These are phyloP conservation scores for Neodiprion fabricii DNA, from an alignment of 1,140 invertebrate genomes.

Conservation along the genomic window DNA sequence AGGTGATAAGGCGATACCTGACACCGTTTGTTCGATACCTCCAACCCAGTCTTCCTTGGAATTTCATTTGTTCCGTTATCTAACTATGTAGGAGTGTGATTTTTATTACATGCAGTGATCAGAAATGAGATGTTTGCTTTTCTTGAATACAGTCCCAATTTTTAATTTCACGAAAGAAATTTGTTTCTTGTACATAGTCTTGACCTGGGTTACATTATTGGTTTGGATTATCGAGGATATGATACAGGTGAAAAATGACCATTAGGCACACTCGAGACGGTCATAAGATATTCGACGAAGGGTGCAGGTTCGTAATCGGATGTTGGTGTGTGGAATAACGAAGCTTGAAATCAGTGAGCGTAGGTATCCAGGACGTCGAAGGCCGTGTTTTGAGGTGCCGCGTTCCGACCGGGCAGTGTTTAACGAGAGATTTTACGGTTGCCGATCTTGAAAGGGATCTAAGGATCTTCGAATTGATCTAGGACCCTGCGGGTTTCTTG, in stretches of 20 bases:
- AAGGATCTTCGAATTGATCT: slow-evolving; percentile 9
- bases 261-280: neutral
- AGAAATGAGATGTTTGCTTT: too few species aligned
- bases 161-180: too few species aligned
- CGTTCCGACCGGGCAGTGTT: slow-evolving; percentile 19
- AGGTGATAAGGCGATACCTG: slow-evolving; percentile 29
- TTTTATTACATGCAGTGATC: too few species aligned
- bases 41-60: too few species aligned
- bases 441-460: slow-evolving; percentile 4
- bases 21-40: neutral
- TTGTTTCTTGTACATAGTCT: too few species aligned
- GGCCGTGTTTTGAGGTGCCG: slow-evolving; percentile 23
- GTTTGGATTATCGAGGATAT: too few species aligned
- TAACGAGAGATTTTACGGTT: slow-evolving; percentile 36
- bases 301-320: too few species aligned
- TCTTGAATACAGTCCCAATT: too few species aligned
- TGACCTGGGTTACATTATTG: too few species aligned
- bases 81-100: too few species aligned
- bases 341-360: slow-evolving; percentile 45
- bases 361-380: slow-evolving; percentile 13
- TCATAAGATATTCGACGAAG: too few species aligned
- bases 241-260: neutral
- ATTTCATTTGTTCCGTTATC: too few species aligned
- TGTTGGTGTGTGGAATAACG: slow-evolving; percentile 21
- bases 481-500: neutral